phyloP scores from a whole-genome alignment of 2,797 vertebrate genomes.

The Arnoldichthys spilopterus region DNA sequence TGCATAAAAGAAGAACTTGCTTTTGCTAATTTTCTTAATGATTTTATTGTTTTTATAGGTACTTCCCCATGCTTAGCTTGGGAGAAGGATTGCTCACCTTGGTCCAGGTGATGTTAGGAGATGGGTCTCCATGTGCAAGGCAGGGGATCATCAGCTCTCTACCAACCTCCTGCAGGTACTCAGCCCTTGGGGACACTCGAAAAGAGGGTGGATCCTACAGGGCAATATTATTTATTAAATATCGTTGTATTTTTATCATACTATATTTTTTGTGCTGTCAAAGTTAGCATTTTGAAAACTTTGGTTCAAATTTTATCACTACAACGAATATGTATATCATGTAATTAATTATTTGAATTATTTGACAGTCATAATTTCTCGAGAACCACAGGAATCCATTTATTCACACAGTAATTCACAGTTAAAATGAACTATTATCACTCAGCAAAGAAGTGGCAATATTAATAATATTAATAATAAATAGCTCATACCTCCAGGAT shows the following conservation, averaged over 20 bases:
- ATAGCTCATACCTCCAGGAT: conserved; percentile 85
- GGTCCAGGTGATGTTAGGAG: conserved; percentile 86
- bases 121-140: conserved; percentile 83
- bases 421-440: no score
- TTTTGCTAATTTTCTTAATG: neutral
- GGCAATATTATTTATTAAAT: neutral
- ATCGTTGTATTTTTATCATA: neutral
- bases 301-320: no score
- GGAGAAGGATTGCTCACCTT: conserved; percentile 79
- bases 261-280: no score
- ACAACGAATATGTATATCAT: no score
- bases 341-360: no score
- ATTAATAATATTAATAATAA: neutral
- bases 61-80: neutral
- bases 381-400: no score
- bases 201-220: conserved; percentile 89
- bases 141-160: conserved; percentile 90
- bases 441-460: neutral
- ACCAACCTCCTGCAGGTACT: conserved; percentile 95
- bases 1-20: no score
- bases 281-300: no score
- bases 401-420: no score
- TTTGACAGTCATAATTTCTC: no score
- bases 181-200: conserved; percentile 79
- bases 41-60: neutral